Conservation (phyloP, 2,888 invertebrate species). For the Ecdyonurus torrentis region DNA sequence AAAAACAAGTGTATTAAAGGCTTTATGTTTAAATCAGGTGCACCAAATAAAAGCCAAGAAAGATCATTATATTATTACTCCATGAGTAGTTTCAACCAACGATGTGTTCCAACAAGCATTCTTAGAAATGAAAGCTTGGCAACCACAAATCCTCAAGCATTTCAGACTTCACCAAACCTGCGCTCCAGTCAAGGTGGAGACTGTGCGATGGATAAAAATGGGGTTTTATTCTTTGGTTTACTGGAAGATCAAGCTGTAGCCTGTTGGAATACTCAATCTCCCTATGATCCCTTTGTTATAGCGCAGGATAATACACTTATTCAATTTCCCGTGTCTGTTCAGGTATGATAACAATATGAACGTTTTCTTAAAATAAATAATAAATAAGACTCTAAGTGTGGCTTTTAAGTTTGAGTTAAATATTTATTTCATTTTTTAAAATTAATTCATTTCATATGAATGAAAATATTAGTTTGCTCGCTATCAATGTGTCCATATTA, state of each 20-base stretch:
- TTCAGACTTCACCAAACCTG: slow-evolving; percentile 9
- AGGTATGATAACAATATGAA: neutral
- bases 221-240: slow-evolving; percentile 24
- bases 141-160: neutral
- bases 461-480: neutral
- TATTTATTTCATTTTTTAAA: neutral
- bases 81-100: slow-evolving; percentile 46
- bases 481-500: neutral
- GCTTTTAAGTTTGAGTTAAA: neutral
- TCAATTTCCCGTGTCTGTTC: slow-evolving; percentile 2
- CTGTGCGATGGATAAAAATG: slow-evolving; percentile 21
- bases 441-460: neutral
- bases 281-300: too few species aligned
- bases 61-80: slow-evolving; percentile 58
- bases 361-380: neutral
- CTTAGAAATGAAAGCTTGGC: slow-evolving; percentile 2
- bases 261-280: slow-evolving; percentile 24
- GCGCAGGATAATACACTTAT: slow-evolving; percentile 16
- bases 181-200: slow-evolving; percentile 20
- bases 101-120: slow-evolving; percentile 33
- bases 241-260: slow-evolving; percentile 22
- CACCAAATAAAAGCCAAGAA: too few species aligned
- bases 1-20: slow-evolving; percentile 3
- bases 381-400: neutral
- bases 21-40: slow-evolving; percentile 20